Conservation (phyloP, 2,797 vertebrate genomes). For the Sebastes wilsoni region DNA sequence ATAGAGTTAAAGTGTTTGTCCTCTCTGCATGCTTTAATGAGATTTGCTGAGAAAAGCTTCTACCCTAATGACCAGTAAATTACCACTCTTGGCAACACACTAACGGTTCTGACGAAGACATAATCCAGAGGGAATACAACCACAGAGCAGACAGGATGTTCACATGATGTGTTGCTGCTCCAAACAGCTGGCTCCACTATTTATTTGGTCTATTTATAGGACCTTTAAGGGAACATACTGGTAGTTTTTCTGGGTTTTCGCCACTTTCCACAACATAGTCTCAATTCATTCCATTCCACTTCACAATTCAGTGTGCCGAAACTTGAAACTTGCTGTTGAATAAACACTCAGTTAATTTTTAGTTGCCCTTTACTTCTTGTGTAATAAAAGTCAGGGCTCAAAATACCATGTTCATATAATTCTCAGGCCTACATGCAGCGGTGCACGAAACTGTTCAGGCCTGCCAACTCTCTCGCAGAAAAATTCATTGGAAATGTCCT, state of each 20-base stretch:
- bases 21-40: not conserved
- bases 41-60: not conserved
- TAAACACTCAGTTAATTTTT: not conserved
- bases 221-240: not conserved
- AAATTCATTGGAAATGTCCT: not conserved
- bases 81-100: not conserved
- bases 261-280: not conserved
- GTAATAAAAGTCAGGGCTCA: not conserved
- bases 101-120: not conserved
- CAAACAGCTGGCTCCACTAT: not conserved
- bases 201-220: not conserved
- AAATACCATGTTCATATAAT: not conserved
- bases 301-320: not conserved
- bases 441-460: no score
- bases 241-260: not conserved
- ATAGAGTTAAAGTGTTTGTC: not conserved
- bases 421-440: no score
- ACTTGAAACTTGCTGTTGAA: not conserved
- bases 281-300: not conserved
- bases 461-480: not conserved
- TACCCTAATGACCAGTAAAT: not conserved
- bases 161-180: not conserved
- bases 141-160: slow-evolving; percentile 9
- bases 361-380: not conserved
- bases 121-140: not conserved